Base-by-base conservation (phyloP, 30 jellyfish, hydroid and myxozoan species). In the Turritopsis rubra region DNA sequence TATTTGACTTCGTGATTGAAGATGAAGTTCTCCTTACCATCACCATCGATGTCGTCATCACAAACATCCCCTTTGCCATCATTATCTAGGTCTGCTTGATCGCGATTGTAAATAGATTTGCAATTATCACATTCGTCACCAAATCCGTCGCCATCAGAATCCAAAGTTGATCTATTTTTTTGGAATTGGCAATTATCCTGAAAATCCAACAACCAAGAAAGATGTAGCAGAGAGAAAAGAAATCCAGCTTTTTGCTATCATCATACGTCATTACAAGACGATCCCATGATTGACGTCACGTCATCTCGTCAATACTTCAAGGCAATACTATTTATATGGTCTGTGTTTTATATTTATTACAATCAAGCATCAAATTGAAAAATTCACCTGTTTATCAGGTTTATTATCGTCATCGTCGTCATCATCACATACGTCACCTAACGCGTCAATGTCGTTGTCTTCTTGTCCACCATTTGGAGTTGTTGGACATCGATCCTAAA, bases 51-150 rank as follows among this genome's bases (percentile, higher is more conserved):
- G 75, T 90, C 85, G 29, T 79, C 97, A 91, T 91, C 97, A 87
- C 97, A 91, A 18, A 54, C 88, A 84, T 91, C 97, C 5, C 97
- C 97, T 1, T 54, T 84, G 16, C 91, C 90, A 88, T 92, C 95
- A 27, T 75, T 83, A 78, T 92, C 98, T 1, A 90, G 71, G 73
- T 92, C 96, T 60, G 52, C 84, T 88, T 93, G 98, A 80, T 88
- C 94, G 21, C 89, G 88, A 79, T 93, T 93, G 29, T 28, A 29
- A 28, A 84, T 87, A 74, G 21, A 7, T 28, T 68, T 84, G 71
- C 98, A 93, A 66, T 93, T 93, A 79, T 93, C 98, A 52, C 98
- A 93, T 8, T 85, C 89, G 68, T 93, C 96, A 0, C 98, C 98
- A 75, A 88, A 92, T 8, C 96, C 96, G 75, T 93, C 98, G 18